Conservation (phyloP, 2,113 vertebrate species). For the Accipiter virgatus region DNA sequence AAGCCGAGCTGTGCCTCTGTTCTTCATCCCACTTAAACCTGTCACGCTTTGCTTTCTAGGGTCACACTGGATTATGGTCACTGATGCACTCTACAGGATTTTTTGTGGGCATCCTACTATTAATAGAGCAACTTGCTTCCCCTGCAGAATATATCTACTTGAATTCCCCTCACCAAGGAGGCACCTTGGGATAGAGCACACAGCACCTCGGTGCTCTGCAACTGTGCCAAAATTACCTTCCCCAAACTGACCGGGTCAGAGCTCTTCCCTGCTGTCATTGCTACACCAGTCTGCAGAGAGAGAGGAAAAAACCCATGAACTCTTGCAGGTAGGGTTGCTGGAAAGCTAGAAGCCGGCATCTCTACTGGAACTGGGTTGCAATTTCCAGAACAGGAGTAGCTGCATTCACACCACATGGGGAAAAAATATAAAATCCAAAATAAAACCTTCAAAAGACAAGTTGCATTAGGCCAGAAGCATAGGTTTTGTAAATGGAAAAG, state of each 20-base stretch:
- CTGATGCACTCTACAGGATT: not conserved
- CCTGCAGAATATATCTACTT: not conserved
- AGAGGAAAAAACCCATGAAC: accelerated
- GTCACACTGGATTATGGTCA: not conserved
- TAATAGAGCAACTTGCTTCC: not conserved
- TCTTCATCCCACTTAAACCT: not conserved
- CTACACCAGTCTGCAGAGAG: not conserved
- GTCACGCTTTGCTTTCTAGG: not conserved
- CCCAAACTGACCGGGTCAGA: not conserved
- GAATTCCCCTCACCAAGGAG: not conserved
- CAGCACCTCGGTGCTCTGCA: not conserved
- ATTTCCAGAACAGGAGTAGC: not conserved
- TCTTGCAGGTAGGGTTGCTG: not conserved
- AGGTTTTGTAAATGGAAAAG: not conserved
- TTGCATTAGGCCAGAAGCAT: not conserved
- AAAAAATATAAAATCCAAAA: not conserved
- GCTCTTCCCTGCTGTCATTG: not conserved
- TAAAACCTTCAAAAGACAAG: not conserved
- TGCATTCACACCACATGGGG: not conserved
- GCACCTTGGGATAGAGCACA: not conserved
- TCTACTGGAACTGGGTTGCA: not conserved
- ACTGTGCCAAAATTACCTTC: not conserved
- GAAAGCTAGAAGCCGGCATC: not conserved
- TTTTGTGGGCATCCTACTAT: not conserved
- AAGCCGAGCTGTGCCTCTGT: not conserved